Base-by-base conservation (phyloP, 2,113 vertebrate species). In the Atlantisia rogersi region DNA sequence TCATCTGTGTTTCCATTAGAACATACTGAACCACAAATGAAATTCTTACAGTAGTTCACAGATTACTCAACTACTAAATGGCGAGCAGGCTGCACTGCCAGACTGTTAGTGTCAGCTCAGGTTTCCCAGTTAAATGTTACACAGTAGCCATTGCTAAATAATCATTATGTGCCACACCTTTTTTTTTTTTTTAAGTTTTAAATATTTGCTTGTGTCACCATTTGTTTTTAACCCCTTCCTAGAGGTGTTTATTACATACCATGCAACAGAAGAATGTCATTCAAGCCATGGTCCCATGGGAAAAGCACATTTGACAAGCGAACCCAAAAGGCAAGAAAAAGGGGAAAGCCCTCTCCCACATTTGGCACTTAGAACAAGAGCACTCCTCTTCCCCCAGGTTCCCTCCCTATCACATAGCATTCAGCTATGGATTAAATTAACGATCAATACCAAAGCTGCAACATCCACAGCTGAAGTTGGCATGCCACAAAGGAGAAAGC, bases 21-120 rank as follows among this genome's bases (percentile, higher is more conserved):
- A 96, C 94, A 95, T 63, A 67, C 59, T 82, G 92, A 96, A 96
- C 94, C 74, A 94, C 92, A 89, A 94, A 95, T 67, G n/a, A 96
- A 95, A 94, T 95, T 96, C 92, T 95, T 94, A 94, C 83, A 67
- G 96, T 85, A 91, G 91, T 77, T 95, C 77, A 59, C 86, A 94
- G 88, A 91, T 96, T 94, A 95, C 92, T 93, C 91, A 96, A 42
- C 62, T 77, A 39, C 91, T 91, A 96, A 96, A 94, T 48, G 63
- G 70, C 5, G 19, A 95, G 67, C 71, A 42, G 88, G 31, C 63
- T 42, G 31, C 5, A 0, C 39, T 73, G 86, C 5, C 6, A 94
- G 69, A 73, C 48, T 69, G 86, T 35, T 50, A 26, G 69, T 2
- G 35, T 24, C 28, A 1, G 92, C 92, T 97, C 95, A 80, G 78